Conservation (phyloP, 2,888 invertebrate genomes). For the Pilophorus perplexus region DNA sequence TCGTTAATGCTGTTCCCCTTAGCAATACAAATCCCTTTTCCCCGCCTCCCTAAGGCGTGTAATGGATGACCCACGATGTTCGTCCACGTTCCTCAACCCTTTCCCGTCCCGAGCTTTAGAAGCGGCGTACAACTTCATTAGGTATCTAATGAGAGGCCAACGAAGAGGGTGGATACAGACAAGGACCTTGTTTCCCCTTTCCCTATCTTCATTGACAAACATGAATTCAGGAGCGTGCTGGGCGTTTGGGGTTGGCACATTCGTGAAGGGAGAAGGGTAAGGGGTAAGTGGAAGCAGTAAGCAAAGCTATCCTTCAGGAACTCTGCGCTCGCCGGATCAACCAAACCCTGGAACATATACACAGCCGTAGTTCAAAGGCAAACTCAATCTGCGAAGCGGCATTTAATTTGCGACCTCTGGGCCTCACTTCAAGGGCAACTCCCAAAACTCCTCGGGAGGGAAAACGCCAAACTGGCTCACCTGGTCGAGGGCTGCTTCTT, state of each 20-base stretch:
- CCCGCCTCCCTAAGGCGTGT: background rate
- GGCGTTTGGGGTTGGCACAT: too few relatives aligned
- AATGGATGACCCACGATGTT: conserved; percentile 27
- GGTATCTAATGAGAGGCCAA: conserved; percentile 30
- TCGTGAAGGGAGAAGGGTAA: too few relatives aligned
- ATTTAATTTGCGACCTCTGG: too few relatives aligned
- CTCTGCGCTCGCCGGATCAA: background rate
- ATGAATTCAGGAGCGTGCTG: conserved; percentile 24
- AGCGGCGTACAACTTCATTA: conserved; percentile 32
- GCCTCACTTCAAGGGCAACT: too few relatives aligned
- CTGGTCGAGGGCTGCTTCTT: too few relatives aligned
- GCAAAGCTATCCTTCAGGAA: background rate
- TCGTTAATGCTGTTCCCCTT: background rate
- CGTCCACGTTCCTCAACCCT: background rate
- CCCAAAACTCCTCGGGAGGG: background rate
- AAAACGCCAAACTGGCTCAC: too few relatives aligned
- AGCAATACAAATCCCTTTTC: too few relatives aligned
- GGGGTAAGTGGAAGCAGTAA: background rate
- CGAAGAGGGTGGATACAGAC: conserved; percentile 12
- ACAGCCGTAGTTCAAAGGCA: background rate
- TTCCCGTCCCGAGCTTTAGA: background rate
- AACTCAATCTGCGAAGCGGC: too few relatives aligned
- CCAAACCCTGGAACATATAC: background rate
- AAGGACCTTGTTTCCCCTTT: conserved; percentile 24
- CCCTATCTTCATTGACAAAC: conserved; percentile 37